Base-by-base conservation (phyloP, 2,113 vertebrate genomes). In the Sander vitreus region DNA sequence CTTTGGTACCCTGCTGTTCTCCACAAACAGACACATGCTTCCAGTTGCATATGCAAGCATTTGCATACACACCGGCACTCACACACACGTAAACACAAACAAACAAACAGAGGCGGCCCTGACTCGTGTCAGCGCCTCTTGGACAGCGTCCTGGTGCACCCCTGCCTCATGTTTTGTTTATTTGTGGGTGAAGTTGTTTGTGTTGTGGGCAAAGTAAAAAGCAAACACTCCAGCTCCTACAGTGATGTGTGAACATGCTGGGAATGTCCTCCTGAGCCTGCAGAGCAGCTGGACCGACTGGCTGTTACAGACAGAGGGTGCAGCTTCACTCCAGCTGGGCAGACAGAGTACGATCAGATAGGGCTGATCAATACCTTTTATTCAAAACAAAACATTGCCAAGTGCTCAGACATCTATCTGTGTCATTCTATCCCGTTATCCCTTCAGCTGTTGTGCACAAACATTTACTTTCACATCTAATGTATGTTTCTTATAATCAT, bases 151-250 rank as follows among this genome's bases (percentile, higher is more conserved):
- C 85, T 43, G 80, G 86, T 91, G 81, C 86, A 85, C 87, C 88
- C 82, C 83, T 51, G 80, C 75, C 83, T 89, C 70, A 64, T 90
- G 91, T 90, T 94, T 93, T 93, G 91, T 94, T 93, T 92, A 92
- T 92, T 89, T 92, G 91, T 82, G 94, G 92, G 65, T 80, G 77
- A 86, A 88, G 92, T 90, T 95, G 93, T 94, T 94, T 95, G 90
- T 92, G 88, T 91, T 94, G 91, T 86, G 91, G 93, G 94, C 68
- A 81, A 91, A 93, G 92, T 82, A 89, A 89, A 90, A 91, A 84
- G 78, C 86, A 92, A 94, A 91, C 90, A 92, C 89, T 93, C 48
- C 59, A 63, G 68, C 83, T 91, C 76, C 67, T 93, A 80, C 78
- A 90, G 80, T 75, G 83, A 88, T 87, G 92, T 92, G 91, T 89